These are phyloP conservation scores for Centropus unirufus DNA, from an alignment of 2,113 vertebrate species.

Conservation along the genomic window DNA sequence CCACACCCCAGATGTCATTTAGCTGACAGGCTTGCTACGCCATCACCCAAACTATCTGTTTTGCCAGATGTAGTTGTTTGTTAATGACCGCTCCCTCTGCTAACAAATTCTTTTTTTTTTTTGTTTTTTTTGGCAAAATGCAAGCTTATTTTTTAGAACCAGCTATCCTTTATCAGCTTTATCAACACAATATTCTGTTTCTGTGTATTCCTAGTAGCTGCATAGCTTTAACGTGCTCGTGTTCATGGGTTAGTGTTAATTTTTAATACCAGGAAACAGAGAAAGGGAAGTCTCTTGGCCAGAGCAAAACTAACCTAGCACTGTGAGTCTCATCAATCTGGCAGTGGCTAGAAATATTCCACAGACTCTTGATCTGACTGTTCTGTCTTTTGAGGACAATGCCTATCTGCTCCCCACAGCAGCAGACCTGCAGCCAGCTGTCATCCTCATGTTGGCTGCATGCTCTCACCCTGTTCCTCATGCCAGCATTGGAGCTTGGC, in stretches of 20 bases:
- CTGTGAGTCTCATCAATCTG: not conserved
- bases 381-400: not conserved
- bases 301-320: not conserved
- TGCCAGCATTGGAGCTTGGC: not conserved
- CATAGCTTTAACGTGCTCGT: not conserved
- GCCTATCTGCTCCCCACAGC: not conserved
- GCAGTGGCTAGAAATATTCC: not conserved
- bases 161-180: no score
- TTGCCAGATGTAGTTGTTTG: no score
- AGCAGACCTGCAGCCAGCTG: not conserved
- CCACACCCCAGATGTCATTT: no score
- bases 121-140: no score
- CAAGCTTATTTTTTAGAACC: no score
- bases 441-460: not conserved
- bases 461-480: not conserved
- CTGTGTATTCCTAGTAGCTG: not conserved
- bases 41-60: no score
- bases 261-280: not conserved
- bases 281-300: not conserved
- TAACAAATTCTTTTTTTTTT: no score
- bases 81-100: no score
- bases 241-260: not conserved
- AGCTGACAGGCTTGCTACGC: no score
- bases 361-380: not conserved
- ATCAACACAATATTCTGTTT: not conserved